Evolutionary conservation across 2,113 vertebrate genomes (phyloP), one percentile per base, ranked within the genome.

Genomic region (Neogobius melanostomus): DNA sequence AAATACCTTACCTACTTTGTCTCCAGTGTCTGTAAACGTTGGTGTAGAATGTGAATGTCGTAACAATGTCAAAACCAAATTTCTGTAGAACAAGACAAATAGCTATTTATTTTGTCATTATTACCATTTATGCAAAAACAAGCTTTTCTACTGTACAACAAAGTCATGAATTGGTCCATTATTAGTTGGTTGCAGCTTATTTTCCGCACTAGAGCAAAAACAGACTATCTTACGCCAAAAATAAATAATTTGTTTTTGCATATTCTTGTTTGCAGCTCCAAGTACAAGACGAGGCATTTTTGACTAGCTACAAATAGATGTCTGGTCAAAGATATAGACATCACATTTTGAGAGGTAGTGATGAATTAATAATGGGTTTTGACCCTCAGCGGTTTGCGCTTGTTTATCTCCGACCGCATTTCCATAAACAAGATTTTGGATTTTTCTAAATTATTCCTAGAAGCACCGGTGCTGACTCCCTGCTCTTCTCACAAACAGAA

Each of bases 391-490:
- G 17, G 59, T 54, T 16, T 16, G 43, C 8, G 12, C 16, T 64
- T 64, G 59, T 64, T 64, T 16, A 52, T 46, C 61, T 16, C 43
- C 15, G 7, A 47, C 15, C 21, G 60, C 11, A 66, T 73, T 69
- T 66, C 43, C 15, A 52, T 65, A 45, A 64, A 63, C 49, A 17
- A 28, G 66, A 50, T 57, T 54, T 21, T 15, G 45, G 12, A 48
- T 69, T 60, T 60, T 46, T 8, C 42, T 46, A 50, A 71, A 68
- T 63, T 54, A 57, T n/a, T 65, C 36, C n/a, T 42, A 10, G 47
- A 36, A 71, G 65, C n/a, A 21, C 15, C 8, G 15, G 8, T n/a
- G 28, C 48, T 49, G 21, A 44, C 11, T 46, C 54, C 50, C 11
- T 62, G n/a, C 43, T 8, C 17, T 8, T 14, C 59, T 36, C 47